phyloP scores from a whole-genome alignment of 2,797 vertebrate species.

The Sarcoramphus papa region DNA sequence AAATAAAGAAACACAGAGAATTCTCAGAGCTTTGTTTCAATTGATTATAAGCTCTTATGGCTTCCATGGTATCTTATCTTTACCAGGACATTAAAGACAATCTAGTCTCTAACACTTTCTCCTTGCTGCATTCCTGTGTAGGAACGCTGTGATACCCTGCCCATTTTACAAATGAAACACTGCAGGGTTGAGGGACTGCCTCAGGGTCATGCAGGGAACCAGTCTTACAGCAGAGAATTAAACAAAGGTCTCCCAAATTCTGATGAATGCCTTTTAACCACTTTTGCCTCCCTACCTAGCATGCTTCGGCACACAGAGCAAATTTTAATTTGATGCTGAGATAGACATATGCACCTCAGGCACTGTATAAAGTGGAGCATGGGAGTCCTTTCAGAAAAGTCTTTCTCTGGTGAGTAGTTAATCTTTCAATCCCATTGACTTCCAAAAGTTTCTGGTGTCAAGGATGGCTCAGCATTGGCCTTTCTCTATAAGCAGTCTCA shows the following conservation, averaged over 20 bases:
- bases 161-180: slow-evolving; percentile 45
- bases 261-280: not conserved
- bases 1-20: not conserved
- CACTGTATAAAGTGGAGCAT: not conserved
- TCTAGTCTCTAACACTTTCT: slow-evolving; percentile 26
- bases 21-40: not conserved
- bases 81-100: slow-evolving; percentile 11
- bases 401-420: not conserved
- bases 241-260: not conserved
- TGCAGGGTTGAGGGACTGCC: slow-evolving; percentile 4
- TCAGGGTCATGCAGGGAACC: not conserved
- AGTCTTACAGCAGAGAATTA: not conserved
- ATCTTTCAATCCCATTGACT: not conserved
- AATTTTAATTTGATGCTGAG: not conserved
- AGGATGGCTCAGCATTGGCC: not conserved
- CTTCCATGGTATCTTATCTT: slow-evolving; percentile 36
- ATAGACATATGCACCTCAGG: not conserved
- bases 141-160: not conserved
- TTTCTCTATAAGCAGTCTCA: not conserved
- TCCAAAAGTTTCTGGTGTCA: not conserved
- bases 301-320: not conserved
- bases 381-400: not conserved
- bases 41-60: not conserved
- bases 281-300: not conserved
- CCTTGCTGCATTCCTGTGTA: slow-evolving; percentile 20